Evolutionary conservation across 2,888 invertebrate species (phyloP).

Genomic region (Ophion ventricosus): DNA sequence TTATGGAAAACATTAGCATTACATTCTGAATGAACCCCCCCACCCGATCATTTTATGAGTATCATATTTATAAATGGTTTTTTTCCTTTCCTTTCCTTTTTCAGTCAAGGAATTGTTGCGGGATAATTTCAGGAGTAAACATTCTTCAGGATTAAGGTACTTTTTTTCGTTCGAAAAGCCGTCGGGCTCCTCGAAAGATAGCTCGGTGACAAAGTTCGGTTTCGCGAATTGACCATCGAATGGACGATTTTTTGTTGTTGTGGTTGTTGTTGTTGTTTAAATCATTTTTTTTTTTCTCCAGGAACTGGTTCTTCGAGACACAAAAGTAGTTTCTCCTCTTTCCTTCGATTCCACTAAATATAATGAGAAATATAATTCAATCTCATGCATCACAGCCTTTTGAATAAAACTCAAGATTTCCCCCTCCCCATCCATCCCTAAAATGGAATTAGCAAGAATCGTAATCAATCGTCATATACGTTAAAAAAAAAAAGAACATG

Average conservation of each 20-base stretch:
- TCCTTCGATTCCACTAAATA: constrained; percentile 35
- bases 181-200: constrained; percentile 30
- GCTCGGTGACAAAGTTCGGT: constrained; percentile 13
- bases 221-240: neutral
- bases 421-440: neutral
- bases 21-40: neutral
- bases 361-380: constrained; percentile 53
- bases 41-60: neutral
- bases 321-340: constrained; percentile 20
- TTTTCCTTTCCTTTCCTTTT: neutral
- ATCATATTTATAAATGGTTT: neutral
- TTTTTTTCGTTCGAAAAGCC: neutral
- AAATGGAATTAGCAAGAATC: constrained; percentile 36
- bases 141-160: neutral
- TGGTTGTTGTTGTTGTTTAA: too few relatives aligned
- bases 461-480: constrained; percentile 30
- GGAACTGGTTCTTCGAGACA: constrained; percentile 48
- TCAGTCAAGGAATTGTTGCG: neutral
- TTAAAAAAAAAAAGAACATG: constrained; percentile 23
- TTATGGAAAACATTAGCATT: neutral
- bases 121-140: constrained; percentile 6
- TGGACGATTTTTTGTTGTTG: constrained; percentile 2
- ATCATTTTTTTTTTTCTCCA: neutral
- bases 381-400: constrained; percentile 66
- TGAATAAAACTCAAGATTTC: constrained; percentile 45